phyloP scores from a whole-genome alignment of 2,797 vertebrate species.

The Heteromormyrus szaboi region DNA sequence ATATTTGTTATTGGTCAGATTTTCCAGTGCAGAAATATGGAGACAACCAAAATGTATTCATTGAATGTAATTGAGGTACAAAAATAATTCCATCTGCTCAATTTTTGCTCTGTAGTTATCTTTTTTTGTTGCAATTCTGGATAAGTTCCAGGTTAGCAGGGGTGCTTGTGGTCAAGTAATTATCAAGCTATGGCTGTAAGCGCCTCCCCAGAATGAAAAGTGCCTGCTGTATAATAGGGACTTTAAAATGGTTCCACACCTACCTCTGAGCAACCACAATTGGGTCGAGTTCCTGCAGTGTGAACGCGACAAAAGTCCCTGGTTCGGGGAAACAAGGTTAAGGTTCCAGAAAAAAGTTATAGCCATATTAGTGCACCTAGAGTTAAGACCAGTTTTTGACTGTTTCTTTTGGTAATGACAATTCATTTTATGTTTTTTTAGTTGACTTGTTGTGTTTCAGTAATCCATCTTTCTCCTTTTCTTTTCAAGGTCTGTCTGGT shows the following conservation, averaged over 20 bases:
- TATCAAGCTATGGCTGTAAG: not conserved
- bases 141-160: not conserved
- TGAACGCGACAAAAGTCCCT: not conserved
- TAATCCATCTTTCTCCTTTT: not conserved
- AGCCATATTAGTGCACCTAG: not conserved
- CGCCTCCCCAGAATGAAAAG: not conserved
- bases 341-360: not conserved
- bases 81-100: not conserved
- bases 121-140: not conserved
- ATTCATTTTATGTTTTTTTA: not conserved
- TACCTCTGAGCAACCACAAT: not conserved
- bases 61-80: not conserved
- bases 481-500: constrained; percentile 49
- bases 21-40: not conserved
- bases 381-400: not conserved
- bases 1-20: not conserved
- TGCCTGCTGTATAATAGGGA: not conserved
- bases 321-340: not conserved
- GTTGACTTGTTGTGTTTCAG: not conserved
- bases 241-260: not conserved
- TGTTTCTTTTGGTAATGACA: not conserved
- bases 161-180: not conserved
- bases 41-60: not conserved
- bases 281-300: not conserved
- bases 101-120: not conserved